phyloP scores from a whole-genome alignment of 2,888 invertebrate genomes.

The Scaptomyza cyrtandrae region DNA sequence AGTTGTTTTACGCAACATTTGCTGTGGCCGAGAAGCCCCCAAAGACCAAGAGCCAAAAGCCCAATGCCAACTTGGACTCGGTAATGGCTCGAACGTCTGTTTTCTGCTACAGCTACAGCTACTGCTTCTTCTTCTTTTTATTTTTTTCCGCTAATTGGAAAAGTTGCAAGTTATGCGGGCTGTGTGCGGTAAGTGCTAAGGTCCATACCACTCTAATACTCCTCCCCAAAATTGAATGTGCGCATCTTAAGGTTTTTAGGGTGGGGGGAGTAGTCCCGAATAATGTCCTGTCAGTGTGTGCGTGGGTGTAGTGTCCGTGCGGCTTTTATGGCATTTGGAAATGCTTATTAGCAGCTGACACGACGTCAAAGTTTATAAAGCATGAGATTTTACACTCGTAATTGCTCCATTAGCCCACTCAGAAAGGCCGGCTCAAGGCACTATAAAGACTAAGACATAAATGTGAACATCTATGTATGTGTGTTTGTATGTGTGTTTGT shows the following conservation, averaged over 20 bases:
- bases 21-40: slow-evolving; percentile 52
- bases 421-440: slow-evolving; percentile 3
- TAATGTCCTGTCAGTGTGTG: slow-evolving; percentile 20
- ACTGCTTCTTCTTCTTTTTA: neutral
- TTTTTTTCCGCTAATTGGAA: slow-evolving; percentile 80
- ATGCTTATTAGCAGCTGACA: slow-evolving; percentile 79
- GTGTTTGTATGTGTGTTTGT: neutral
- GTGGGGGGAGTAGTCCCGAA: slow-evolving; percentile 21
- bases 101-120: slow-evolving; percentile 56
- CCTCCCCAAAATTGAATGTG: slow-evolving; percentile 8
- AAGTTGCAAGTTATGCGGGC: slow-evolving; percentile 76
- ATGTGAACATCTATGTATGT: neutral
- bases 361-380: slow-evolving; percentile 75
- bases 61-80: slow-evolving; percentile 57
- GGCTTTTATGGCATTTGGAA: slow-evolving; percentile 69
- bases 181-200: slow-evolving; percentile 21
- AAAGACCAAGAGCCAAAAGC: slow-evolving; percentile 40
- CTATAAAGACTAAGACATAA: slow-evolving; percentile 5
- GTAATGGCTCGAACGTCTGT: slow-evolving; percentile 35
- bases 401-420: slow-evolving; percentile 69
- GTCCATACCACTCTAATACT: neutral
- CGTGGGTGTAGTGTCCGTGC: slow-evolving; percentile 37
- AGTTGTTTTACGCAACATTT: slow-evolving; percentile 78
- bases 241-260: slow-evolving; percentile 29
- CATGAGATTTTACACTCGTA: slow-evolving; percentile 73